Conservation (phyloP, 1,140 invertebrate species). For the Propsilocerus akamusi region DNA sequence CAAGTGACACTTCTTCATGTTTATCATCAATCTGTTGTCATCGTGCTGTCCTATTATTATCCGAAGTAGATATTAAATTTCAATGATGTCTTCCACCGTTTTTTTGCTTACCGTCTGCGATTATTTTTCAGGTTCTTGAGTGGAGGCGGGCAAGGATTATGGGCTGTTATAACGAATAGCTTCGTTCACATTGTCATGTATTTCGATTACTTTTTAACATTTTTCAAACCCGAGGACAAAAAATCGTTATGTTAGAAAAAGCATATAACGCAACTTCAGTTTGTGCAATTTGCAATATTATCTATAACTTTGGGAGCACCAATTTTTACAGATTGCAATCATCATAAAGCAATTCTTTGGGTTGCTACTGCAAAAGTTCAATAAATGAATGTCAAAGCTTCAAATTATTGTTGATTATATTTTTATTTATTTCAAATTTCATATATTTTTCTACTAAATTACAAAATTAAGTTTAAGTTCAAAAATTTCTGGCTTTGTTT, state of each 20-base stretch:
- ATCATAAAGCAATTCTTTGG: constrained; percentile 35
- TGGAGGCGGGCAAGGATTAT: constrained; percentile 45
- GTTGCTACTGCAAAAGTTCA: too few relatives aligned
- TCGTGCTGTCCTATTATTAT: constrained; percentile 7
- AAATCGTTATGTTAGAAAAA: constrained; percentile 69
- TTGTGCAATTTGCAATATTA: constrained; percentile 53
- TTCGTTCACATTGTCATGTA: constrained; percentile 72
- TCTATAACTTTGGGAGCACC: constrained; percentile 45
- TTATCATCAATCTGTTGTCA: constrained; percentile 58
- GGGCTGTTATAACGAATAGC: constrained; percentile 52
- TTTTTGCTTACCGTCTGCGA: too few relatives aligned
- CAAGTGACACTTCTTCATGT: constrained; percentile 63
- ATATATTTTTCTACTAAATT: too few relatives aligned
- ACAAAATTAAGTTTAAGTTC: too few relatives aligned
- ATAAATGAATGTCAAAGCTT: too few relatives aligned
- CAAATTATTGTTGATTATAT: too few relatives aligned
- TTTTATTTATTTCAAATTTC: too few relatives aligned
- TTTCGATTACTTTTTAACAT: constrained; percentile 49
- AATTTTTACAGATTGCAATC: constrained; percentile 44
- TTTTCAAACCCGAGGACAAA: constrained; percentile 37
- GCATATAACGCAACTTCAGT: constrained; percentile 59
- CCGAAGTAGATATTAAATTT: constrained; percentile 5
- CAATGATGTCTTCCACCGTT: not conserved
- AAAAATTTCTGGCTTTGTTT: too few relatives aligned
- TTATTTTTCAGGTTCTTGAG: constrained; percentile 13